Evolutionary conservation across 2,113 vertebrate species (phyloP).

Genomic region (Dicaeum eximium): DNA sequence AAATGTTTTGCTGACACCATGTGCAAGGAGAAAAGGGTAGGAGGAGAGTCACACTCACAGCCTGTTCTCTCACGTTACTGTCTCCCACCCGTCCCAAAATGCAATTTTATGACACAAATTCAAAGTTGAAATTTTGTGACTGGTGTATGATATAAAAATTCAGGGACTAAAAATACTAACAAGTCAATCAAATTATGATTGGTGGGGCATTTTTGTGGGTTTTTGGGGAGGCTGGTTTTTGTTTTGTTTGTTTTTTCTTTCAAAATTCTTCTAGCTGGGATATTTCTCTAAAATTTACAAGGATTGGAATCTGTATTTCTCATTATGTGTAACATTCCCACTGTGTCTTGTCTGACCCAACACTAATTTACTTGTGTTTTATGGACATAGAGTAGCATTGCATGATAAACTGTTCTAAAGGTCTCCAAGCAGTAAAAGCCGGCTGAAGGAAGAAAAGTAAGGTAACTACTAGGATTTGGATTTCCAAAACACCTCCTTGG

Average conservation of each 20-base stretch:
- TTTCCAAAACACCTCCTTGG: neutral
- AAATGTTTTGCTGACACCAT: neutral
- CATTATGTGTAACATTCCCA: neutral
- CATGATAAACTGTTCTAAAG: neutral
- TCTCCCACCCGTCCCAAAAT: neutral
- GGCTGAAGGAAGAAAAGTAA: neutral
- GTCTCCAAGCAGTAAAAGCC: neutral
- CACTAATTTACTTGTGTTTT: neutral
- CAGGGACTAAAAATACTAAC: neutral
- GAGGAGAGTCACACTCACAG: neutral
- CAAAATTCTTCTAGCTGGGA: neutral
- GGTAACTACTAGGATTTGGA: neutral
- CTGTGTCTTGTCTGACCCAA: neutral
- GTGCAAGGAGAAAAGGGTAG: neutral
- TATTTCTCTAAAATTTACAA: neutral
- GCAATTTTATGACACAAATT: neutral
- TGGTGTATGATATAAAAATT: neutral
- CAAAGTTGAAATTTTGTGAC: neutral
- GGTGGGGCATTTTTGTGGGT: fast-evolving
- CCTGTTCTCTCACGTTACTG: neutral
- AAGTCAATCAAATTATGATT: neutral
- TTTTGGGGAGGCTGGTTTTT: fast-evolving
- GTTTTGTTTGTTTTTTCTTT: neutral
- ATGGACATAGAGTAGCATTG: neutral
- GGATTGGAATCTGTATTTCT: neutral